Percentiles rank a stretch among this genome's conserved stretches.
phyloP scores from a whole-genome alignment of 2,797 vertebrate genomes.

The Notamacropus eugenii region DNA sequence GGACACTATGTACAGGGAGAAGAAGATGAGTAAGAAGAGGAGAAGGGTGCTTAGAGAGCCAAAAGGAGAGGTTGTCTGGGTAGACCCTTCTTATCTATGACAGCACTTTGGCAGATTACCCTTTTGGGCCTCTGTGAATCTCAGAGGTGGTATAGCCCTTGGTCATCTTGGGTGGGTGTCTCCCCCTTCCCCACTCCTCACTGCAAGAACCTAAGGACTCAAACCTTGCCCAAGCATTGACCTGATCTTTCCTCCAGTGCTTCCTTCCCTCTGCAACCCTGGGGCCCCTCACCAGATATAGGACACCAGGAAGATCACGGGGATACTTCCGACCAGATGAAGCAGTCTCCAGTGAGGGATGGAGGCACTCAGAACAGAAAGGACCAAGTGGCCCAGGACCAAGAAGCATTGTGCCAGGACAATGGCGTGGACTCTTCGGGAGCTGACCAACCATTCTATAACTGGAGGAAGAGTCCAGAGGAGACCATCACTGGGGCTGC shows the following conservation, averaged over 20 bases:
- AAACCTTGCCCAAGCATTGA: neutral
- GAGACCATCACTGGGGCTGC: neutral
- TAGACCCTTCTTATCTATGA: neutral
- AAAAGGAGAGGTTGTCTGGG: too few species aligned
- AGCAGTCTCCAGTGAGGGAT: conserved; percentile 91
- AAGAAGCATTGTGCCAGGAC: conserved; percentile 85
- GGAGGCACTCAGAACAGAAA: conserved; percentile 84
- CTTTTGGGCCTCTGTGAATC: neutral
- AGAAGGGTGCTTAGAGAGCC: too few species aligned
- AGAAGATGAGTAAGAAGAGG: neutral
- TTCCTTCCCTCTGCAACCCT: neutral
- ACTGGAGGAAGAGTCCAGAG: conserved; percentile 78
- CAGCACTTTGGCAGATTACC: neutral
- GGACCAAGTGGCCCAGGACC: conserved; percentile 85
- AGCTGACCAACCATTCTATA: conserved; percentile 91
- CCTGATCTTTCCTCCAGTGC: accelerated
- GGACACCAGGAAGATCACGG: conserved; percentile 81
- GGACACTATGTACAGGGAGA: neutral
- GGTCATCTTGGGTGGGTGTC: neutral
- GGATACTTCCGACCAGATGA: conserved; percentile 87
- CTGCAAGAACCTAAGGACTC: neutral
- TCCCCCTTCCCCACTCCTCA: neutral
- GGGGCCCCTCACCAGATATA: conserved; percentile 86
- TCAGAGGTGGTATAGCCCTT: neutral
- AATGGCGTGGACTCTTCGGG: conserved; percentile 86